Evolutionary conservation across 2,888 invertebrate species (phyloP), one percentile per base, ranked within the genome.

Genomic region (Andrena flavipes): DNA sequence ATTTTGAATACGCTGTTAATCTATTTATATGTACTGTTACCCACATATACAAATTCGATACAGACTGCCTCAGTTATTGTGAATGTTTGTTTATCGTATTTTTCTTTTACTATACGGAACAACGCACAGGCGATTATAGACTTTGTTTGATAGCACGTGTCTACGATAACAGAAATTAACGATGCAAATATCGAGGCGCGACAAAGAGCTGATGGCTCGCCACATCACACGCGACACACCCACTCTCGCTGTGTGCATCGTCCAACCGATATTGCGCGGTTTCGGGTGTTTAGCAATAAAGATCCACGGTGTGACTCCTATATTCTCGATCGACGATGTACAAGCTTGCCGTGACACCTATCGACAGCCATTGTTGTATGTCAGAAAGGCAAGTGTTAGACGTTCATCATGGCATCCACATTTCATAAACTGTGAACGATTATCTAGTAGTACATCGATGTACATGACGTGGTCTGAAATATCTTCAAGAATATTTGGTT

Each of bases 251-350:
- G 70, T 80, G 76, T 86, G 82, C 87, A 87, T 76, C 79, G 78
- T 87, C 83, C 85, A 78, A 84, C 89, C 89, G 89, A 91, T 91
- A 91, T 91, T 91, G 90, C 89, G 90, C 87, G 91, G 91, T 91
- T 91, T 91, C 85, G 78, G 89, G 88, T 90, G 90, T 90, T 91
- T 91, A 89, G 89, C 91, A 90, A 91, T 90, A 91, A 91, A 89
- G 90, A 89, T 86, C 80, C 84, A 51, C 84, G 82, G 75, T 87
- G 87, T 84, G 88, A 84, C 85, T 85, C 85, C 82, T 84, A 85
- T 86, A 81, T 82, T 84, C 77, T 79, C 79, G 49, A 51, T 71
- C 73, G 59, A 20, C 63, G 69, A 8, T 56, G 54, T 20, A 65
- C 13, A 60, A 80, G 74, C 49, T 77, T 35, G 8, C 71, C 54